These are phyloP conservation scores for Speoplatyrhinus poulsoni DNA, from an alignment of 2,113 vertebrate genomes.

Conservation along the genomic window DNA sequence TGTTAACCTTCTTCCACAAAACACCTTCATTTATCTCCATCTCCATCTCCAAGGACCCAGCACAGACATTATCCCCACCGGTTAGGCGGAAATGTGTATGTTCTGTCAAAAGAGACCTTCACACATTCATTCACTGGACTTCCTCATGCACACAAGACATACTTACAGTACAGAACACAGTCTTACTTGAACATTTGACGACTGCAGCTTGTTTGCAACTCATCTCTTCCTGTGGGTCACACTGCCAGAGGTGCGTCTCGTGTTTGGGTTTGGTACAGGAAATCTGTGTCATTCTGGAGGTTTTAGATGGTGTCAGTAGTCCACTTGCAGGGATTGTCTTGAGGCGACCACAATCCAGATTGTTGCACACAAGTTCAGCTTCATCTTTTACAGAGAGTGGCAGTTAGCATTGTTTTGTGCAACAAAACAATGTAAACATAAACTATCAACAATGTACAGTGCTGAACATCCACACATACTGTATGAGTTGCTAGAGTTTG, in stretches of 20 bases:
- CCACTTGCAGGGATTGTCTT: rapidly evolving
- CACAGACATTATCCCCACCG: conserved; percentile 32
- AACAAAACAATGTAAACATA: too few species aligned
- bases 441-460: too few species aligned
- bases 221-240: not conserved
- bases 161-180: not conserved
- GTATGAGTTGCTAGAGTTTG: too few species aligned
- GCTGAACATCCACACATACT: too few species aligned
- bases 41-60: conserved; percentile 36
- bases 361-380: conserved; percentile 32
- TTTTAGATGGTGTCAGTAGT: not conserved
- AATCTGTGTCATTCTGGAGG: not conserved
- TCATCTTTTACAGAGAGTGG: rapidly evolving
- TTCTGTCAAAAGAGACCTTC: conserved; percentile 34
- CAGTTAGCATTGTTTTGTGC: not conserved
- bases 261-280: not conserved
- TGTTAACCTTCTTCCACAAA: rapidly evolving
- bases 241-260: conserved; percentile 50
- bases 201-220: rapidly evolving
- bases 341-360: not conserved
- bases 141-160: not conserved
- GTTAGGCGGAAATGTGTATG: conserved; percentile 17
- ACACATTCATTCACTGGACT: not conserved
- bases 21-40: rapidly evolving
- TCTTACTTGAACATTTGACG: conserved; percentile 58